Conservation (phyloP, 64 coral and sea anemone species). For the Montipora efflorescens region DNA sequence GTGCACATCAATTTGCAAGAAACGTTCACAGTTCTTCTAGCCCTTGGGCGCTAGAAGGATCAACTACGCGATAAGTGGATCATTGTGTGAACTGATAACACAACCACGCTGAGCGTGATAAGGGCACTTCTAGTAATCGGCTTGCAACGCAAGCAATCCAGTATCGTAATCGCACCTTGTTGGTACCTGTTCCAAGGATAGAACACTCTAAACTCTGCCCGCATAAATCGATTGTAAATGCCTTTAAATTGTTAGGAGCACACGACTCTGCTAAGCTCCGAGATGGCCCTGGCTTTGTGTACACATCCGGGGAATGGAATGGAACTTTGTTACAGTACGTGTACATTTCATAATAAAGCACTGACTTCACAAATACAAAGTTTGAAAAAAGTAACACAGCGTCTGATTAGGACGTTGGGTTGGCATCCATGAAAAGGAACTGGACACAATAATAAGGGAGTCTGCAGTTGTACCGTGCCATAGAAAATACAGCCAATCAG, state of each 20-base stretch:
- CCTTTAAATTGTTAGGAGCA: constrained; percentile 4
- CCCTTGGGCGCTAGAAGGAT: constrained; percentile 3
- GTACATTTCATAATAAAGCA: no score
- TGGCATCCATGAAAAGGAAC: no score
- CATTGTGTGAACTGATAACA: constrained; percentile 19
- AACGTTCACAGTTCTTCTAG: constrained; percentile 14
- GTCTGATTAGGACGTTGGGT: no score
- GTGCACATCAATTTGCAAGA: constrained; percentile 31
- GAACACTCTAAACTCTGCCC: not conserved
- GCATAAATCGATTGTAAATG: not conserved
- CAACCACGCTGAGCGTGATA: not conserved
- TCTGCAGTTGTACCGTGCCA: no score
- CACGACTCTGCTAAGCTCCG: constrained; percentile 6
- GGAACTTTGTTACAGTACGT: no score
- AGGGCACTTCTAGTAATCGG: not conserved
- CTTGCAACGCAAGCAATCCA: not conserved
- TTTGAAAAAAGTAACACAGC: no score
- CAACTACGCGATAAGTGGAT: constrained; percentile 5
- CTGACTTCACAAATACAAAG: no score
- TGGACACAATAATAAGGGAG: no score
- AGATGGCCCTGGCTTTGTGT: constrained; percentile 23
- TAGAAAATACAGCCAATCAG: no score
- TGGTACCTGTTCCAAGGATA: not conserved
- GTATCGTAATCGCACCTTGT: not conserved
- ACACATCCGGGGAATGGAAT: not conserved